Base-by-base conservation (phyloP, 2,113 vertebrate species). In the Origma solitaria region DNA sequence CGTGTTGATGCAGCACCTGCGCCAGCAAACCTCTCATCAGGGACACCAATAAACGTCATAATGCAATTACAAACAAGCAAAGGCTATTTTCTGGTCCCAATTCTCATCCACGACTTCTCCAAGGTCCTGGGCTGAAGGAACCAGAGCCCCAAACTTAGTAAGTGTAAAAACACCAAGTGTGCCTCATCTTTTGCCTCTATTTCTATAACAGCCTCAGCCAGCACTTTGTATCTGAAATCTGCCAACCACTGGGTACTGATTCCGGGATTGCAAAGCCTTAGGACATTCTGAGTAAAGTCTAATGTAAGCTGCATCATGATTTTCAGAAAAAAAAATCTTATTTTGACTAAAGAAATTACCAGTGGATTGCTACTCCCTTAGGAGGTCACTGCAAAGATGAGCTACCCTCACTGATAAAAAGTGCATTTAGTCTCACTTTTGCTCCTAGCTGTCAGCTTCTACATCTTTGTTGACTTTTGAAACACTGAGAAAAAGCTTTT, bases 91-190 rank as follows among this genome's bases (percentile, higher is more conserved):
- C 28, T 1, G 0, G 7, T 42, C 49, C 45, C n/a, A n/a, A 30
- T 77, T 62, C 35, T 14, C n/a, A 44, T 27, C 44, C 30, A 64
- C 0, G 13, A 2, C 33, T 90, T 60, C 64, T 84, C 33, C 3
- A 22, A 35, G 22, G 47, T 9, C 10, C 44, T 73, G 64, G 5
- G 6, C 25, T 69, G 71, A 85, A 73, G 18, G 18, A 77, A 56
- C 1, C 30, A 64, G 33, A 38, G 19, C 8, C 19, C 38, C 47
- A 79, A 37, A 57, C 20, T n/a, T 2, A 0, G 2, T 10, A 56
- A 86, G 10, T 16, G 9, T 21, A 27, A 57, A 56, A 88, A 15
- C 1, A 11, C 2, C 1, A 1, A 38, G 24, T 0, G 2, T 58
- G 33, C 35, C 44, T 92, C 37, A 58, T 24, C 12, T 88, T 56